Evolutionary conservation across 2,888 invertebrate genomes (phyloP).

Genomic region (Pheosia gnoma): DNA sequence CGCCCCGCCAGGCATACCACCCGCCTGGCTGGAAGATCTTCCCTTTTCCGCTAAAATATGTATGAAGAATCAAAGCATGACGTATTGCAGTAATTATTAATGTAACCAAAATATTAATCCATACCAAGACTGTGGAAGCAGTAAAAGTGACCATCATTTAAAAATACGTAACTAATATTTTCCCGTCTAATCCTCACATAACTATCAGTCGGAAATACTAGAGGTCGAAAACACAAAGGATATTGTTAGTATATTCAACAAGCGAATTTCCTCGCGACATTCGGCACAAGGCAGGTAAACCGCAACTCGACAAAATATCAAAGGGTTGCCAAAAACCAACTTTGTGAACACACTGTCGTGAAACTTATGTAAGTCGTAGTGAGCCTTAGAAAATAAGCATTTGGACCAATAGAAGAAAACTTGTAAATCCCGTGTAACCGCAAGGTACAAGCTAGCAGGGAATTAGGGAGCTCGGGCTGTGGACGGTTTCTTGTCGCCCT

Average conservation of each 20-base stretch:
- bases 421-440: conserved; percentile 74
- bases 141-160: conserved; percentile 13
- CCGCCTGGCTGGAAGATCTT: no score
- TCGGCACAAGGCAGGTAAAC: conserved; percentile 45
- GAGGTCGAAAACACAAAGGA: conserved; percentile 33
- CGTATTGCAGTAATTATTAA: no score
- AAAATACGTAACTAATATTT: conserved; percentile 29
- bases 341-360: conserved; percentile 55
- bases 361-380: conserved; percentile 56
- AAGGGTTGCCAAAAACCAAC: conserved; percentile 56
- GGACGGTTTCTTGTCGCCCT: conserved; percentile 48
- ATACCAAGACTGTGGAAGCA: conserved; percentile 12
- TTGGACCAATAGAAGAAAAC: conserved; percentile 75
- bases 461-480: conserved; percentile 49
- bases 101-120: not conserved
- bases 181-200: conserved; percentile 31
- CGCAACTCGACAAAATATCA: conserved; percentile 61
- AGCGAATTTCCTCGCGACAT: conserved; percentile 39
- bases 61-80: no score
- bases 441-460: conserved; percentile 65
- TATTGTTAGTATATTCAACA: conserved; percentile 41
- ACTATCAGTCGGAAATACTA: conserved; percentile 38
- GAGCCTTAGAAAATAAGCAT: conserved; percentile 65
- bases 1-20: no score
- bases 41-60: no score